A percentile compares a stretch with the other conserved stretches of the same genome.
Evolutionary conservation across 2,797 vertebrate genomes (phyloP).

Genomic region (Lophius americanus): DNA sequence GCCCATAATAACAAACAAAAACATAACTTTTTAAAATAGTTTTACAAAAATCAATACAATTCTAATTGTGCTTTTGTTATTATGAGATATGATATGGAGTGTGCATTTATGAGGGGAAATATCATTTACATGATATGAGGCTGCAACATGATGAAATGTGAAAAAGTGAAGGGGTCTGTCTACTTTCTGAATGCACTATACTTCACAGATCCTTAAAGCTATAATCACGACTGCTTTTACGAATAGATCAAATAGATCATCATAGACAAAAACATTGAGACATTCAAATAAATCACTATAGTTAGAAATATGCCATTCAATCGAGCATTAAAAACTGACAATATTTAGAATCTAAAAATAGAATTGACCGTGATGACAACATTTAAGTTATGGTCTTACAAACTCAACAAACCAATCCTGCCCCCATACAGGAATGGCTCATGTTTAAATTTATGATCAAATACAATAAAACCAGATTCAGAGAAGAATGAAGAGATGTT

Average conservation of each 20-base stretch:
- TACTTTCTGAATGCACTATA: too few relatives aligned
- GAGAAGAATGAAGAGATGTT: slow-evolving; percentile 1
- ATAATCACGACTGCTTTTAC: too few relatives aligned
- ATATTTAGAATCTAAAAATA: slow-evolving; percentile 45
- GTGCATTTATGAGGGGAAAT: too few relatives aligned
- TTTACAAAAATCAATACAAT: too few relatives aligned
- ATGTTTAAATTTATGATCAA: slow-evolving; percentile 25
- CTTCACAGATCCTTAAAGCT: slow-evolving; percentile 28
- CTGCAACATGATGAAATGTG: too few relatives aligned
- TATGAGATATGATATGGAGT: too few relatives aligned
- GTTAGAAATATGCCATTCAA: slow-evolving; percentile 33
- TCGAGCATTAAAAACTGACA: slow-evolving; percentile 15
- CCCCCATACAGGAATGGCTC: not conserved
- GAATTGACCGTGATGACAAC: not conserved
- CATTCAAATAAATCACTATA: slow-evolving; percentile 27
- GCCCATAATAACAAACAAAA: too few relatives aligned
- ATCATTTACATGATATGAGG: too few relatives aligned
- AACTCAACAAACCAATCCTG: slow-evolving; percentile 12
- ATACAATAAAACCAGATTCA: slow-evolving; percentile 22
- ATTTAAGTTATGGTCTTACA: slow-evolving; percentile 24
- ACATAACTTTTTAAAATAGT: too few relatives aligned
- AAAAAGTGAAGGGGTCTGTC: too few relatives aligned
- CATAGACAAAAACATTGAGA: slow-evolving; percentile 21
- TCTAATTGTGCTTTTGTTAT: too few relatives aligned
- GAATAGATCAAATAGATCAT: too few relatives aligned